phyloP scores from a whole-genome alignment of 2,113 vertebrate species.

The Sturnus vulgaris region DNA sequence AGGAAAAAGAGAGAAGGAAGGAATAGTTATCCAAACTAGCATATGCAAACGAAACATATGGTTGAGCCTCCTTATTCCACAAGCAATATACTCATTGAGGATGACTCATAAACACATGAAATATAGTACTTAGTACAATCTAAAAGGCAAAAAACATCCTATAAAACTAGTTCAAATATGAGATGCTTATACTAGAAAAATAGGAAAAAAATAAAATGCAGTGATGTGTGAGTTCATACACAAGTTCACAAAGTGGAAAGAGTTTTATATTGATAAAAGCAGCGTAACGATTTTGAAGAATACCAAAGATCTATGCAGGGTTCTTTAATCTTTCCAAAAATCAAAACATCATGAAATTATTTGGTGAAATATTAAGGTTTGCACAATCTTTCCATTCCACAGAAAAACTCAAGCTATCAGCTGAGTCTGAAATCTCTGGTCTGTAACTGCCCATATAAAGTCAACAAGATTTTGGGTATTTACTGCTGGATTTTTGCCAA shows the following conservation, averaged over 20 bases:
- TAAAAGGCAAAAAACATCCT: neutral
- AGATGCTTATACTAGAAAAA: neutral
- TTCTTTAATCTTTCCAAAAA: neutral
- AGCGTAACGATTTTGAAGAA: neutral
- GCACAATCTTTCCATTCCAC: neutral
- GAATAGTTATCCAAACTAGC: slow-evolving; percentile 19
- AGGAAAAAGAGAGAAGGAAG: neutral
- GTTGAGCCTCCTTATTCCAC: slow-evolving; percentile 23
- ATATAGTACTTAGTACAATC: neutral
- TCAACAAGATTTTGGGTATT: neutral
- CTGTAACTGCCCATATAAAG: neutral
- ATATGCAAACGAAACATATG: slow-evolving; percentile 61
- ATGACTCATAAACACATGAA: slow-evolving; percentile 58
- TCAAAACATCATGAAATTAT: neutral
- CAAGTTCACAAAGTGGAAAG: neutral
- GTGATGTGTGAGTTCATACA: neutral
- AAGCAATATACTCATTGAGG: neutral
- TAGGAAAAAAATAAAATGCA: neutral
- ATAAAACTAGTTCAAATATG: neutral
- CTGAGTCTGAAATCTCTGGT: neutral
- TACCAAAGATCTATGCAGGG: neutral
- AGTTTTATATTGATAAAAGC: neutral
- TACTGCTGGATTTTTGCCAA: neutral
- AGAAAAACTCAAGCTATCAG: neutral
- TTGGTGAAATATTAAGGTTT: neutral